Base-by-base conservation (phyloP, 2,797 vertebrate genomes). In the Nasua narica region DNA sequence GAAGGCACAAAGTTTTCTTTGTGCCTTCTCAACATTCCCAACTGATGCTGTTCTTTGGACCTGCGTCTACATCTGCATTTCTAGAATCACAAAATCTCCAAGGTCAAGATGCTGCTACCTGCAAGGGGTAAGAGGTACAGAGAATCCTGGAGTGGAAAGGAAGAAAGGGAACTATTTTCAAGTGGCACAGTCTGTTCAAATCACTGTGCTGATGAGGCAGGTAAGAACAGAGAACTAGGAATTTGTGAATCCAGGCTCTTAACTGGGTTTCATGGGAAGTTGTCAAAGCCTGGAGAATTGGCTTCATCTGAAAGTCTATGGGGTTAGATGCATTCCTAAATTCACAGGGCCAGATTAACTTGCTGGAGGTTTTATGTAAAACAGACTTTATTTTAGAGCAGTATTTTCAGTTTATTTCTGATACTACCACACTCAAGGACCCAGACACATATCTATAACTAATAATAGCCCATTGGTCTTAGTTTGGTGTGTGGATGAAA, bases 231-330 rank as follows among this genome's bases (percentile, higher is more conserved):
- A 67, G 21, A 62, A 65, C 25, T 21, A 11, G n/a, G 60, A 19
- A 67, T 96, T 85, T 76, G 77, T 21, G 54, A 90, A 70, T 86
- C 70, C 93, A 95, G 77, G 91, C 77, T 97, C 74, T 97, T 97
- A 87, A 83, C 78, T 54, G 69, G 21, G 40, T 91, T 94, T 97
- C 56, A 60, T 29, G 37, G 90, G 90, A 85, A 56, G 69, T 40
- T 90, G 67, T 90, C 76, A 70, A 94, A 81, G 79, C 27, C 70
- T 23, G 0, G 89, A 72, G 76, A 94, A 95, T 62, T 50, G 37
- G 72, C 69, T 95, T 90, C 65, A 23, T 93, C 60, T 32, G 48
- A 93, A 85, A 91, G 78, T 87, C 62, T 97, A 25, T 7, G 46
- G 92, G 82, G 65, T 65, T 85, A 46, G 65, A 72, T 9, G 12